Evolutionary conservation across 2,888 invertebrate species (phyloP).

Genomic region (Ferdinandea cuprea): DNA sequence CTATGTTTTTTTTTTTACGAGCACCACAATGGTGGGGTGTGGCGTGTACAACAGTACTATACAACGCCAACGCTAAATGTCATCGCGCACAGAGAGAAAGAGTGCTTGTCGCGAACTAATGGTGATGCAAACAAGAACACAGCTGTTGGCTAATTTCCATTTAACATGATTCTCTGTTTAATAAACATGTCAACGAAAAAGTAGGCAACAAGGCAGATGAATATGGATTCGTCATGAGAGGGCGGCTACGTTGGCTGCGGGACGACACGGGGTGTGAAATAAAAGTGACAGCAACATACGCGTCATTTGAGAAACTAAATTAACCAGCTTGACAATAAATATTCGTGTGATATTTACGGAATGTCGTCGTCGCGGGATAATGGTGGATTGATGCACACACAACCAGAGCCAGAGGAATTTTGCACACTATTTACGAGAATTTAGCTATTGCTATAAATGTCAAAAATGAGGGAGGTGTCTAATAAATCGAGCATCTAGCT

Average conservation of each 20-base stretch:
- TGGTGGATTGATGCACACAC: not conserved
- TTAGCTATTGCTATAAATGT: constrained; percentile 3
- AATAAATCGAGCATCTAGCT: not conserved
- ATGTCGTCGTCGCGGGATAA: constrained; percentile 20
- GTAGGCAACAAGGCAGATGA: constrained; percentile 14
- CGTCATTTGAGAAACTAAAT: constrained; percentile 67
- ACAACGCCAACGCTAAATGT: constrained; percentile 57
- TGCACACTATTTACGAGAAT: not conserved
- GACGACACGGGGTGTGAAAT: constrained; percentile 11
- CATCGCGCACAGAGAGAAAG: constrained; percentile 13
- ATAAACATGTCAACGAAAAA: constrained; percentile 70
- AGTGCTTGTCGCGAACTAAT: constrained; percentile 16
- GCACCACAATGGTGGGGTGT: not conserved
- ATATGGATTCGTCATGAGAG: too few relatives aligned
- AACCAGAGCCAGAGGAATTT: not conserved
- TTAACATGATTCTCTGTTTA: constrained; percentile 68
- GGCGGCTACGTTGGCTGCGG: too few relatives aligned
- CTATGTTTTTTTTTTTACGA: not conserved
- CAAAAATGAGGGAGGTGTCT: constrained; percentile 13
- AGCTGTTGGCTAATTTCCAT: constrained; percentile 75
- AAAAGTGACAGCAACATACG: constrained; percentile 65
- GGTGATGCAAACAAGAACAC: constrained; percentile 29
- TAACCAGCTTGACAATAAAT: constrained; percentile 68
- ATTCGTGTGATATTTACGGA: constrained; percentile 52
- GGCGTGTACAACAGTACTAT: not conserved